Percentiles rank a stretch among this genome's conserved stretches.
Evolutionary conservation across 2,888 invertebrate species (phyloP).

Genomic region (Cheilosia urbana): DNA sequence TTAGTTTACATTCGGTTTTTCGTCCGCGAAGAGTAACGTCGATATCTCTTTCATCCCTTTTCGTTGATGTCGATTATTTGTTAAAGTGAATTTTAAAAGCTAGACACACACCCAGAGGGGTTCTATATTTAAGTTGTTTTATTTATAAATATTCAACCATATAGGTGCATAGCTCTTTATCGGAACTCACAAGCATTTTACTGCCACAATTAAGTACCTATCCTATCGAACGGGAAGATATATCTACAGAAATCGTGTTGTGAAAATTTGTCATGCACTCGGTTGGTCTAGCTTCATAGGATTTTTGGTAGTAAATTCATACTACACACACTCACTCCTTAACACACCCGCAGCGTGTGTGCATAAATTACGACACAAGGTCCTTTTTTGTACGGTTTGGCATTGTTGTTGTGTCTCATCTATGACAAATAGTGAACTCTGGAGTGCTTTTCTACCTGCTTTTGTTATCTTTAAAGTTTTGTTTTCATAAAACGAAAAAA

Average conservation of each 20-base stretch:
- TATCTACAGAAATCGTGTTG: neutral
- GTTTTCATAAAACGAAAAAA: neutral
- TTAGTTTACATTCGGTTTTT: slow-evolving; percentile 66
- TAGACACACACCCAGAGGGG: neutral
- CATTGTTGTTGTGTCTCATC: slow-evolving; percentile 67
- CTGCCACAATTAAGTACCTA: neutral
- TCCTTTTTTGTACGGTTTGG: slow-evolving; percentile 42
- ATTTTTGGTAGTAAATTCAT: slow-evolving; percentile 55
- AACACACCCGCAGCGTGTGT: slow-evolving; percentile 62
- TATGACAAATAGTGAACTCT: slow-evolving; percentile 68
- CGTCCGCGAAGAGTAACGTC: slow-evolving; percentile 31
- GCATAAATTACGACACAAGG: slow-evolving; percentile 67
- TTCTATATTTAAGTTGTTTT: slow-evolving; percentile 29
- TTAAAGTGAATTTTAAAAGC: slow-evolving; percentile 41
- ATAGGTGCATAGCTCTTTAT: neutral
- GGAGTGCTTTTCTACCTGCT: slow-evolving; percentile 53
- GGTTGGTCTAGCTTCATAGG: slow-evolving; percentile 28
- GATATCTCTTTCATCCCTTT: neutral
- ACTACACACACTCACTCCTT: slow-evolving; percentile 55
- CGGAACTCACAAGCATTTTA: neutral
- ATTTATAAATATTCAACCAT: slow-evolving; percentile 10
- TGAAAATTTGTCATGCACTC: slow-evolving; percentile 23
- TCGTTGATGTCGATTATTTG: slow-evolving; percentile 24
- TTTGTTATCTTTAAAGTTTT: slow-evolving; percentile 21
- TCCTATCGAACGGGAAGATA: slow-evolving; percentile 2